Base-by-base conservation (phyloP, 2,888 invertebrate genomes). In the Eupithecia tripunctaria region DNA sequence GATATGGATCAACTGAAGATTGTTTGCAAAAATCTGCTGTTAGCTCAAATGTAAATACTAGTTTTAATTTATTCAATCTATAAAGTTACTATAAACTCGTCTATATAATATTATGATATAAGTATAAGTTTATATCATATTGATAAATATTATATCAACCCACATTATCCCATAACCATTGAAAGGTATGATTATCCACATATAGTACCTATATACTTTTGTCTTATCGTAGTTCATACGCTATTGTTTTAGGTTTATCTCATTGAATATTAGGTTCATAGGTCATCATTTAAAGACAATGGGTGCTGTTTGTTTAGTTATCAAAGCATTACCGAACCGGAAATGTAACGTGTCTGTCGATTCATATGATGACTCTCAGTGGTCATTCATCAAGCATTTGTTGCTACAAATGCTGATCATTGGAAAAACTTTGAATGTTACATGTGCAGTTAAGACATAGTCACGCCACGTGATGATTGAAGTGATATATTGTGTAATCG, bases 211-310 rank as follows among this genome's bases (percentile, higher is more conserved):
- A 71, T 78, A 75, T 73, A 69, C 69, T 72, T 72, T 67, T 67
- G 51, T 43, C 32, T 41, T 74, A 74, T 43, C 32, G 51, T 74
- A 74, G 71, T 74, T 73, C 74, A 72, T 72, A 76, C 8, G 27
- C 56, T 60, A 47, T 67, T 78, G 76, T 78, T 74, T 74, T 77
- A 73, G 68, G 69, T 77, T 72, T 75, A 78, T 78, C 77, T 76
- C 70, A 76, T 71, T 76, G 72, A 75, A 47, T 74, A 67, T 74
- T 74, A 41, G 73, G 78, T 70, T 73, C 78, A 74, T 74, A 78
- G 78, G 75, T 74, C 78, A 74, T 73, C 68, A 7, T 56, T 56
- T 27, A 63, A 51, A 67, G 71, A 79, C 79, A 79, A 79, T 76
- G 79, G 77, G 51, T 27, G n/a, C 14, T 56, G 73, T 75, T 75